These are phyloP conservation scores for Trichogramma pretiosum DNA, from an alignment of 1,140 invertebrate genomes.

Conservation along the genomic window DNA sequence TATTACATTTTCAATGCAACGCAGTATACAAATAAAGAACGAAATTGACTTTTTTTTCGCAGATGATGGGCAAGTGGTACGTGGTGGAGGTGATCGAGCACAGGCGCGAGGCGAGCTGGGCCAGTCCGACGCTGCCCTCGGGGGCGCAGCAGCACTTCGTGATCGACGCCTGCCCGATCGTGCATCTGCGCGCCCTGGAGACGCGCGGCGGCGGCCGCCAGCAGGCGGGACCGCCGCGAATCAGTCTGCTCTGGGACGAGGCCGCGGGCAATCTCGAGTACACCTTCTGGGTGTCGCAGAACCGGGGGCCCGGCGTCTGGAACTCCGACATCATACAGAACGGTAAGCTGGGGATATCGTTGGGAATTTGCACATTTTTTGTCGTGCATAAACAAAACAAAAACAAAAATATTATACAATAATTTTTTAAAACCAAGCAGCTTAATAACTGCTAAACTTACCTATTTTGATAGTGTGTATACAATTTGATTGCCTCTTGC, in stretches of 20 bases:
- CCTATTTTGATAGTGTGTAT: too few relatives aligned
- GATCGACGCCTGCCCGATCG: constrained; percentile 8
- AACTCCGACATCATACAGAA: constrained; percentile 8
- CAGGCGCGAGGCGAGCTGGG: background rate
- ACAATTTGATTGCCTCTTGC: too few relatives aligned
- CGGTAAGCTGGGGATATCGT: too few relatives aligned
- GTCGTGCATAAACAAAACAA: too few relatives aligned
- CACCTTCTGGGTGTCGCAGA: constrained; percentile 8
- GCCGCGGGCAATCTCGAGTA: constrained; percentile 8
- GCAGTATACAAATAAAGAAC: too few relatives aligned
- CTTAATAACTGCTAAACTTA: too few relatives aligned
- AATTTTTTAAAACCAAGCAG: too few relatives aligned
- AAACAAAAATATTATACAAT: too few relatives aligned
- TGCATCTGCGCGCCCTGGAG: background rate
- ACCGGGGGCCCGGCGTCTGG: constrained; percentile 5
- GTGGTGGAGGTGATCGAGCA: constrained; percentile 16
- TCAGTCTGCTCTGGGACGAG: constrained; percentile 12
- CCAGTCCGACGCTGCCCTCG: background rate
- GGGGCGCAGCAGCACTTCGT: background rate
- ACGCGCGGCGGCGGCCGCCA: too few relatives aligned
- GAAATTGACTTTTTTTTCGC: background rate
- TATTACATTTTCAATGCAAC: too few relatives aligned
- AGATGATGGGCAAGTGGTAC: constrained; percentile 18
- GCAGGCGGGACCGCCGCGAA: background rate
- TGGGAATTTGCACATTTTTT: too few relatives aligned